Evolutionary conservation across 2,888 invertebrate genomes (phyloP).

Genomic region (Aleiodes leptofemur): DNA sequence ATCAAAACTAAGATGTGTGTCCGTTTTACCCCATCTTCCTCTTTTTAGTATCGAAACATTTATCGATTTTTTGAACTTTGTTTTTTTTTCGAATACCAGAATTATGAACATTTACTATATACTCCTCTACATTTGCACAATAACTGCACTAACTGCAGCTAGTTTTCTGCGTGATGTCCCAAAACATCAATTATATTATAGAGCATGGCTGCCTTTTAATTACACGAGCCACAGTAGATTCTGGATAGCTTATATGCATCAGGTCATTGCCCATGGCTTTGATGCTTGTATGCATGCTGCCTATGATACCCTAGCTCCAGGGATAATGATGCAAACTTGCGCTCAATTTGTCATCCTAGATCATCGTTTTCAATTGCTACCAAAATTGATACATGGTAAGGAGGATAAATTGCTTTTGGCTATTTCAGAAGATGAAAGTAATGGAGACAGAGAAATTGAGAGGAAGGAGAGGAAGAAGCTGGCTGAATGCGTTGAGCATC

Average conservation of each 20-base stretch:
- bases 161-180: slow-evolving; percentile 47
- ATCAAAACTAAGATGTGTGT: too few species aligned
- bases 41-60: background rate
- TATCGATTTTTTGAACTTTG: background rate
- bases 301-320: slow-evolving; percentile 56
- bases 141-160: slow-evolving; percentile 33
- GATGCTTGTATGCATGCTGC: slow-evolving; percentile 47
- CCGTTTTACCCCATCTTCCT: too few species aligned
- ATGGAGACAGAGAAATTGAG: background rate
- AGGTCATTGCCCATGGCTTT: slow-evolving; percentile 38
- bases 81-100: background rate
- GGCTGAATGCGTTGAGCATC: slow-evolving; percentile 34
- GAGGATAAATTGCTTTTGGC: background rate
- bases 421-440: background rate
- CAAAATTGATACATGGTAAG: background rate
- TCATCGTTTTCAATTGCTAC: slow-evolving; percentile 42
- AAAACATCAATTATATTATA: slow-evolving; percentile 51
- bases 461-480: background rate
- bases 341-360: slow-evolving; percentile 53
- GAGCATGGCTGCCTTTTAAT: slow-evolving; percentile 56
- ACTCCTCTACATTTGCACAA: slow-evolving; percentile 27
- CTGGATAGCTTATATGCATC: slow-evolving; percentile 48
- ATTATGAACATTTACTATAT: slow-evolving; percentile 15
- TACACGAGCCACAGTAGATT: slow-evolving; percentile 46
- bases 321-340: slow-evolving; percentile 54